phyloP scores from a whole-genome alignment of 1,140 invertebrate species.

The Hypothenemus hampei region DNA sequence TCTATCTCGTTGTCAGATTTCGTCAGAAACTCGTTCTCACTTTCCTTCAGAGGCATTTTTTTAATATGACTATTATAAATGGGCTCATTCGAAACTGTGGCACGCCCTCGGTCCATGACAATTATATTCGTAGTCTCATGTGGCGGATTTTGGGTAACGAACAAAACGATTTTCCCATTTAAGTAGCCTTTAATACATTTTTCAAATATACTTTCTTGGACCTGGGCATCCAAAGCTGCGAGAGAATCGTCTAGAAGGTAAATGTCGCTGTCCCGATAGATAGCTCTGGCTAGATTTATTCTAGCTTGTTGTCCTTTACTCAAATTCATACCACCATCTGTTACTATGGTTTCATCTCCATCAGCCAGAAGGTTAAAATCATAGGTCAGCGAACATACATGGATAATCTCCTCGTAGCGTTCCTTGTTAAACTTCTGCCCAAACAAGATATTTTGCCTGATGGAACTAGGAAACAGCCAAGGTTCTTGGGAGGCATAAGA shows the following conservation, averaged over 20 bases:
- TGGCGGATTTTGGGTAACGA: constrained; percentile 78
- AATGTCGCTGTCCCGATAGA: constrained; percentile 74
- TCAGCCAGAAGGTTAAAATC: constrained; percentile 65
- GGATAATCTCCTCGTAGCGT: constrained; percentile 38
- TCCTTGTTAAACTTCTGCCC: constrained; percentile 40
- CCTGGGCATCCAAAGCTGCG: constrained; percentile 76
- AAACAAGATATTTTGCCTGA: constrained; percentile 62
- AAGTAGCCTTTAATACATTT: constrained; percentile 66
- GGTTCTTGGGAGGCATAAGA: constrained; percentile 68
- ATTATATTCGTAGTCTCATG: constrained; percentile 70
- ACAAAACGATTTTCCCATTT: constrained; percentile 64
- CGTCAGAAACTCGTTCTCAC: constrained; percentile 12
- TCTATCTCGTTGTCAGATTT: constrained; percentile 17
- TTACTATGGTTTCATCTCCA: constrained; percentile 75
- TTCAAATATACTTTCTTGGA: constrained; percentile 76
- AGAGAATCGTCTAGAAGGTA: constrained; percentile 79
- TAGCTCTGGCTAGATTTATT: constrained; percentile 78
- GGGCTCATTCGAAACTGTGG: constrained; percentile 40
- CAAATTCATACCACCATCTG: constrained; percentile 71
- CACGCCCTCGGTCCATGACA: constrained; percentile 55
- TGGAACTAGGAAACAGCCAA: constrained; percentile 58
- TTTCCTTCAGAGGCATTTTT: neutral
- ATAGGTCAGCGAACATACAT: constrained; percentile 61
- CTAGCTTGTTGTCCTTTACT: constrained; percentile 87
- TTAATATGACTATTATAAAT: constrained; percentile 1